phyloP scores from a whole-genome alignment of 92 coral and sea anemone genomes.

The Heliopora coerulea region DNA sequence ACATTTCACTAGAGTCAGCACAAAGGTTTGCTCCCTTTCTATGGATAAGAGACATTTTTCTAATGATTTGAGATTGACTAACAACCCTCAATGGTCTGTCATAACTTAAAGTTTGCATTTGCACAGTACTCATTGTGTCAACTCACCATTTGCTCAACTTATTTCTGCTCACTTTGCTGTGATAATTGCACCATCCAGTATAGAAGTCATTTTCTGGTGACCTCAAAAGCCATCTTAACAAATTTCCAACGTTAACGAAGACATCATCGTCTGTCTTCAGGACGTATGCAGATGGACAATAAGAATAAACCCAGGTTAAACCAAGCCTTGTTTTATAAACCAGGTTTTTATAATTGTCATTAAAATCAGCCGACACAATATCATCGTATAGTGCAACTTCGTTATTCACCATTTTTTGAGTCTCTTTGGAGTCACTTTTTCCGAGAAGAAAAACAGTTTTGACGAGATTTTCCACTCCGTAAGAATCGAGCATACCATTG shows the following conservation, averaged over 20 bases:
- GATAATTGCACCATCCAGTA: constrained; percentile 42
- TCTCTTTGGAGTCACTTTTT: neutral
- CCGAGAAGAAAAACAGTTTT: constrained; percentile 28
- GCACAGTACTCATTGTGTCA: too few relatives aligned
- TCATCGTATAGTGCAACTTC: constrained; percentile 19
- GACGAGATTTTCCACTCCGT: constrained; percentile 1
- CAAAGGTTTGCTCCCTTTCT: too few relatives aligned
- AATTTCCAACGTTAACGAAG: constrained; percentile 1
- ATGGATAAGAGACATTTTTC: too few relatives aligned
- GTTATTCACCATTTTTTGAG: constrained; percentile 6
- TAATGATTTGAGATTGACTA: too few relatives aligned
- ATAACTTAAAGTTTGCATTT: too few relatives aligned
- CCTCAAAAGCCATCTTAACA: constrained; percentile 20
- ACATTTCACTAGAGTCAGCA: too few relatives aligned
- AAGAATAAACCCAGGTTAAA: constrained; percentile 28
- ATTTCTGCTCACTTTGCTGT: constrained; percentile 37
- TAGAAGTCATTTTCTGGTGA: constrained; percentile 8
- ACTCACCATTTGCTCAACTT: constrained; percentile 38
- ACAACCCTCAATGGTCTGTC: neutral
- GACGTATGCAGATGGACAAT: constrained; percentile 13
- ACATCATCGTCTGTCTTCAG: constrained; percentile 40
- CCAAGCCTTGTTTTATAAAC: constrained; percentile 32
- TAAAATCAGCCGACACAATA: constrained; percentile 19
- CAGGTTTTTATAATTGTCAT: constrained; percentile 23
- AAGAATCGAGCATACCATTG: neutral